These are phyloP conservation scores for Conus canariensis DNA, from an alignment of 2,888 invertebrate species.

Conservation along the genomic window DNA sequence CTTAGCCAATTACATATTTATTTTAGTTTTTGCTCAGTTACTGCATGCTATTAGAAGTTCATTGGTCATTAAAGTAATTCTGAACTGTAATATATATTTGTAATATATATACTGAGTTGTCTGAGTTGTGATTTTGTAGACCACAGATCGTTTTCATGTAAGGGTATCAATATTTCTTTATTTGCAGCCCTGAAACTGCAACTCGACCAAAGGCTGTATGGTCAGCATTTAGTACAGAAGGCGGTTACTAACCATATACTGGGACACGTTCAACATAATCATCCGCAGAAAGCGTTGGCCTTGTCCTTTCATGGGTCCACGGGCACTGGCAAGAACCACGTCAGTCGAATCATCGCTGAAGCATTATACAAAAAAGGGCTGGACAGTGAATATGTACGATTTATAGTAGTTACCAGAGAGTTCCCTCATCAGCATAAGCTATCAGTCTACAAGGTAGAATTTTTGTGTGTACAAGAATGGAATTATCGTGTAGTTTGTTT, in stretches of 20 bases:
- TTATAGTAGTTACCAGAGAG: constrained; percentile 89
- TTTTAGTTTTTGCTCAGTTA: no score
- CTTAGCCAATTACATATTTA: no score
- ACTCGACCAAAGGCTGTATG: constrained; percentile 79
- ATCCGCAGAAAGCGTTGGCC: constrained; percentile 87
- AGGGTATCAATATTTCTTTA: neutral
- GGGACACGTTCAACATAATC: constrained; percentile 81
- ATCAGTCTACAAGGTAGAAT: constrained; percentile 81
- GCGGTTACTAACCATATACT: constrained; percentile 85
- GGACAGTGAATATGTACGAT: constrained; percentile 88
- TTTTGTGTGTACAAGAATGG: neutral
- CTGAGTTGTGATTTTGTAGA: no score
- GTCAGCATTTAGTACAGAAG: constrained; percentile 89
- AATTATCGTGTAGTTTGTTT: neutral
- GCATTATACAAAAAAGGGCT: constrained; percentile 82
- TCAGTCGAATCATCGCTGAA: constrained; percentile 78
- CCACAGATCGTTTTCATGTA: no score
- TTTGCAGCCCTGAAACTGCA: constrained; percentile 71
- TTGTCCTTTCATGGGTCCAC: constrained; percentile 97
- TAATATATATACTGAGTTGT: no score
- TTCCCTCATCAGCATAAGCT: constrained; percentile 85
- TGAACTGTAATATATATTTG: no score
- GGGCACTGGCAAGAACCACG: constrained; percentile 82
- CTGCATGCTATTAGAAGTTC: no score
- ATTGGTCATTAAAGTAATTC: no score